phyloP scores from a whole-genome alignment of 1,140 invertebrate genomes.

The Sycophaga agraensis region DNA sequence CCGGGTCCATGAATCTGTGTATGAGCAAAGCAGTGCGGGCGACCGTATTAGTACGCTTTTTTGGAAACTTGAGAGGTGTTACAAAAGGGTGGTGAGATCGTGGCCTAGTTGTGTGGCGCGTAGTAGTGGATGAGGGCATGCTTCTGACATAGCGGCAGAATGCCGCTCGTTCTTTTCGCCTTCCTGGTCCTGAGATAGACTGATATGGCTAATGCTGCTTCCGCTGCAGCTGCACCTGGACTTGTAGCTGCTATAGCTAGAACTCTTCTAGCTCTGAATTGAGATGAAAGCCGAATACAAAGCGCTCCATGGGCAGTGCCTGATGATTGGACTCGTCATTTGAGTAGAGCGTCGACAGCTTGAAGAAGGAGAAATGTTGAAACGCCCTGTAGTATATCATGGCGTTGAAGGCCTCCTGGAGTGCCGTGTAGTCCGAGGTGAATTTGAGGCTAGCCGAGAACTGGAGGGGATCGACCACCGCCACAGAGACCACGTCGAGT shows the following conservation, averaged over 20 bases:
- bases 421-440: conserved; percentile 69
- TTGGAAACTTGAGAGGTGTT: too few relatives aligned
- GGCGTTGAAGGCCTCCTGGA: conserved; percentile 70
- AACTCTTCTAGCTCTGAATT: conserved; percentile 53
- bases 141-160: too few relatives aligned
- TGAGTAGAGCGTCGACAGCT: conserved; percentile 45
- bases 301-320: conserved; percentile 52
- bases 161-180: too few relatives aligned
- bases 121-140: too few relatives aligned
- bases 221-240: conserved; percentile 66
- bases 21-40: too few relatives aligned
- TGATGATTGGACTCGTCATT: conserved; percentile 49
- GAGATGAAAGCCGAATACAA: conserved; percentile 54
- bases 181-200: too few relatives aligned
- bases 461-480: conserved; percentile 76
- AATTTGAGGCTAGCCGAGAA: conserved; percentile 80
- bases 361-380: conserved; percentile 46
- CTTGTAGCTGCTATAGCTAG: conserved; percentile 68
- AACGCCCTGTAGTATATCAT: conserved; percentile 59
- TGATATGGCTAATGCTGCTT: conserved; percentile 61
- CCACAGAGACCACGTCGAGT: conserved; percentile 73
- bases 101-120: too few relatives aligned
- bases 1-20: too few relatives aligned
- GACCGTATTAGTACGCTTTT: too few relatives aligned
- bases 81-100: too few relatives aligned